Conservation (phyloP, 2,888 invertebrate species). For the Andrena haemorrhoa region DNA sequence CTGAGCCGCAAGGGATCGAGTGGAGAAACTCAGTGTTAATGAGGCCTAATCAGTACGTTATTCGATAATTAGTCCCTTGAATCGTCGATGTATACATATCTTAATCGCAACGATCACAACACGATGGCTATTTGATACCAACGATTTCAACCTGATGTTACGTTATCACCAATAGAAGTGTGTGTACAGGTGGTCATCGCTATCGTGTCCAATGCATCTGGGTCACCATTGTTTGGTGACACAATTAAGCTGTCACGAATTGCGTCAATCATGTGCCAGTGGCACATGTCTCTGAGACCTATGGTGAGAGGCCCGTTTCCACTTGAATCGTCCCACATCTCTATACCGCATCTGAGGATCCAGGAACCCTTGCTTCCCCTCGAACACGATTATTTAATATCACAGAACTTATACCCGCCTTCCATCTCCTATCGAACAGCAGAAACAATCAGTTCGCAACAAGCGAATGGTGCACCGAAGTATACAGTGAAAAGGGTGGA, state of each 20-base stretch:
- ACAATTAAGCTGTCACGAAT: background rate
- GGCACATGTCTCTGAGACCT: background rate
- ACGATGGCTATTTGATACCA: background rate
- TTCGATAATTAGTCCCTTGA: no score
- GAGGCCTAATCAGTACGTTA: no score
- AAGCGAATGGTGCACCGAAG: no score
- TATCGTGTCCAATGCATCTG: background rate
- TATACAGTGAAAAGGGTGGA: conserved; percentile 21
- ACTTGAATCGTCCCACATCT: background rate
- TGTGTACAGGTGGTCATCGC: background rate
- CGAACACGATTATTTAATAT: background rate
- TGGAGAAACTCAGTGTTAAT: background rate
- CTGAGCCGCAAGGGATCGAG: background rate
- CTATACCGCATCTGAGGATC: no score
- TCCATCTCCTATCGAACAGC: background rate
- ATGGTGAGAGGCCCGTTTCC: background rate
- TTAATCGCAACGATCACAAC: background rate
- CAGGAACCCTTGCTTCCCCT: background rate
- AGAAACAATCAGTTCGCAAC: background rate
- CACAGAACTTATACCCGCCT: background rate
- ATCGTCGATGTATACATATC: no score
- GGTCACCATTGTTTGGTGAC: background rate
- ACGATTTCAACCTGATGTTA: background rate
- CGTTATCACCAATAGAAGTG: background rate
- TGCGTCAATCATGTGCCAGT: background rate